These are phyloP conservation scores for Cantharis rufa DNA, from an alignment of 2,888 invertebrate species.

Conservation along the genomic window DNA sequence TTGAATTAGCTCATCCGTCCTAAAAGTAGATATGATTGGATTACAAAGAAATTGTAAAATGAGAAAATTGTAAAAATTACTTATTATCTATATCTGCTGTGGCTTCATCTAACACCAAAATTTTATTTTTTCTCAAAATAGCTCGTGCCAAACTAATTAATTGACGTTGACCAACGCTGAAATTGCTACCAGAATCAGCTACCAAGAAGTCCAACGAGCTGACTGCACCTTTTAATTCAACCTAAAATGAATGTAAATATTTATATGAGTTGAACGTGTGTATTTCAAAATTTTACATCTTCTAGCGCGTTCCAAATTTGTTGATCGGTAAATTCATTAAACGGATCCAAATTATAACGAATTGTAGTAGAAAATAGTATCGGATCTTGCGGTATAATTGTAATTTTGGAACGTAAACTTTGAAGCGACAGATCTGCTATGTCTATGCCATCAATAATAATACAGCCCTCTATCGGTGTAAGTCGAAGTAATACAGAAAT, in stretches of 20 bases:
- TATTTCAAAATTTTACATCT: slow-evolving; percentile 57
- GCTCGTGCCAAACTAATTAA: slow-evolving; percentile 85
- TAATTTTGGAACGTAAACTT: slow-evolving; percentile 57
- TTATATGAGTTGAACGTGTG: not conserved
- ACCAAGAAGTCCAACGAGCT: slow-evolving; percentile 68
- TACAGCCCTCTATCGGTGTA: slow-evolving; percentile 55
- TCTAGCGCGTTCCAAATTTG: slow-evolving; percentile 69
- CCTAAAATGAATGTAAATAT: slow-evolving; percentile 52
- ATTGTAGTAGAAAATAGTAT: not conserved
- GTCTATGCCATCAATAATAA: slow-evolving; percentile 57
- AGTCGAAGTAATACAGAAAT: slow-evolving; percentile 59
- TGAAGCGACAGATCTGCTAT: slow-evolving; percentile 53
- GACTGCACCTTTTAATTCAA: slow-evolving; percentile 64
- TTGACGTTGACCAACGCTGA: slow-evolving; percentile 87
- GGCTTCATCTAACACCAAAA: slow-evolving; percentile 86
- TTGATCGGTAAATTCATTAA: slow-evolving; percentile 56
- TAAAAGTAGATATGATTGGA: too few species aligned
- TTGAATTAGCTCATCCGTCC: slow-evolving; percentile 78
- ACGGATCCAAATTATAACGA: not conserved
- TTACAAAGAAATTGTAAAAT: slow-evolving; percentile 36
- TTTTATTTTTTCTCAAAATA: slow-evolving; percentile 75
- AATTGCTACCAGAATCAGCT: slow-evolving; percentile 78
- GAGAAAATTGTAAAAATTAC: slow-evolving; percentile 44
- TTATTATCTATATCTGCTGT: slow-evolving; percentile 71
- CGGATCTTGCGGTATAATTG: slow-evolving; percentile 67